Evolutionary conservation across 2,888 invertebrate species (phyloP).

Genomic region (Zygothrica quintamaculata): DNA sequence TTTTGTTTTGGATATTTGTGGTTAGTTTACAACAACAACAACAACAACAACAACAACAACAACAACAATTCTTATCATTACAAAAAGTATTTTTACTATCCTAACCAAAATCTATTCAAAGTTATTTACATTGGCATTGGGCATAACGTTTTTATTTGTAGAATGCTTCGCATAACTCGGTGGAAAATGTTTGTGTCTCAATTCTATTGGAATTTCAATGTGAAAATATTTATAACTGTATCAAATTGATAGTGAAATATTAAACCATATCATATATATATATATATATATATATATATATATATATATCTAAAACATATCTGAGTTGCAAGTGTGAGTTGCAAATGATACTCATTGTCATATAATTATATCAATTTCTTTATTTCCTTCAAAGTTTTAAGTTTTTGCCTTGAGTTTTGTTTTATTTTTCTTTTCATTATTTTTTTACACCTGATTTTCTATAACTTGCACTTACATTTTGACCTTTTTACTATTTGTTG

Average conservation of each 20-base stretch:
- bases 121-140: slow-evolving; percentile 39
- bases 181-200: not conserved
- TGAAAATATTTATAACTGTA: too few relatives aligned
- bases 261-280: too few relatives aligned
- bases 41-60: not conserved
- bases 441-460: too few relatives aligned
- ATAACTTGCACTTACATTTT: slow-evolving; percentile 7
- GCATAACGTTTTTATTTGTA: too few relatives aligned
- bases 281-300: too few relatives aligned
- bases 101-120: slow-evolving; percentile 21
- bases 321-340: too few relatives aligned
- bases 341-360: too few relatives aligned
- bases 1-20: slow-evolving; percentile 59
- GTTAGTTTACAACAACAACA: slow-evolving; percentile 19
- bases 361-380: not conserved
- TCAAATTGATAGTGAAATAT: too few relatives aligned
- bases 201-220: slow-evolving; percentile 18
- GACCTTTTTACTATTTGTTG: too few relatives aligned
- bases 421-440: too few relatives aligned
- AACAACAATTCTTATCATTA: not conserved
- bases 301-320: too few relatives aligned
- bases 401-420: not conserved
- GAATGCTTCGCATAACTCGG: slow-evolving; percentile 39
- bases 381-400: not conserved
- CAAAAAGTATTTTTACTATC: slow-evolving; percentile 3